Base-by-base conservation (phyloP, 2,113 vertebrate genomes). In the Trogon melanurus region DNA sequence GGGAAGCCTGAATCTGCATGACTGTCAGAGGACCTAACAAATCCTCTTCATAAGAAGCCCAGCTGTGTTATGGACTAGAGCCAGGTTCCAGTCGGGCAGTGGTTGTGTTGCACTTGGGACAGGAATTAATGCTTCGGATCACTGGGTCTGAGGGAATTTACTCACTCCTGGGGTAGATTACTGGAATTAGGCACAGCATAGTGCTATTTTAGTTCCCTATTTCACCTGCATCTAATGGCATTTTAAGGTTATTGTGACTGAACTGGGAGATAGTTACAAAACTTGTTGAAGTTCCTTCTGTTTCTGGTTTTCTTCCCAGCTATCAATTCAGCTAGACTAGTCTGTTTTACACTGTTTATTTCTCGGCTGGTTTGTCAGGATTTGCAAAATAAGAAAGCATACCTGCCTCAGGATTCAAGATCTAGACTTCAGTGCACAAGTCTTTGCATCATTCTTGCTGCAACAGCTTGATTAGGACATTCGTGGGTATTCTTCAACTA, bases 351-450 rank as follows among this genome's bases (percentile, higher is more conserved):
- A n/a, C 6, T 53, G 9, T n/a, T 50, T 60, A 11, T 82, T 48
- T 17, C 66, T 17, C 36, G 74, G 13, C 7, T 91, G 29, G 5
- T 41, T 89, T 95, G 20, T 41, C 41, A 75, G 73, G 41, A 56
- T 93, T 14, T 88, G 38, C 57, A 87, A 86, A 87, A 72, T 94
- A 91, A 75, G 29, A 93, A 71, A 47, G 2, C 34, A 29, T 50
- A 16, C 53, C 70, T 81, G 56, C 30, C 36, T 47, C 34, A 38
- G 25, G 32, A 70, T 57, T 48, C 41, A 89, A 21, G 15, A 30
- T 67, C 38, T 30, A 61, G 69, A 78, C 57, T 79, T 83, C 53
- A 74, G 29, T 54, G 64, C 62, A 48, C 30, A 65, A 38, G 41
- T 41, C 41, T 41, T 41, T 22, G 6, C 11, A 12, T 22, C 29